These are phyloP conservation scores for Phoxinus phoxinus DNA, from an alignment of 2,113 vertebrate genomes.

Conservation along the genomic window DNA sequence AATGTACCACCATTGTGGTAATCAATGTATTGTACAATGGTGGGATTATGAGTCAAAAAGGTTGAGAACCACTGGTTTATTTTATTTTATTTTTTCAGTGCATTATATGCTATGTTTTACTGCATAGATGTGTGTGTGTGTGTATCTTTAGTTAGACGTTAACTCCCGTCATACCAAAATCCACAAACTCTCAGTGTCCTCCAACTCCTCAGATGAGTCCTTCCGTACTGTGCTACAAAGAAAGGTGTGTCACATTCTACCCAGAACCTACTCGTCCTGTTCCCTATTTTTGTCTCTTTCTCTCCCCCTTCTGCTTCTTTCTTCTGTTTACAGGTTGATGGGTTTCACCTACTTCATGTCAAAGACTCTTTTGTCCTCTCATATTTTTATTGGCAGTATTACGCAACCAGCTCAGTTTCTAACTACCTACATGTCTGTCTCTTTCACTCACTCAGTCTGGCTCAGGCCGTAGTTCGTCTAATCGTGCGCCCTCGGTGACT, in stretches of 20 bases:
- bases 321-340: conserved; percentile 7
- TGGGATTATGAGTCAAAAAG: background rate
- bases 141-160: conserved; percentile 66
- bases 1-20: too few relatives aligned
- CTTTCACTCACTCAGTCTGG: conserved; percentile 65
- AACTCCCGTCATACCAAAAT: conserved; percentile 71
- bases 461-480: conserved; percentile 61
- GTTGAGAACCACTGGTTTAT: conserved; percentile 7
- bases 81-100: background rate
- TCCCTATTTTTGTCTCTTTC: background rate
- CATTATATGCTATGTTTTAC: background rate
- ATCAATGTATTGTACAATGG: background rate
- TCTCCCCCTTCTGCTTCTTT: background rate
- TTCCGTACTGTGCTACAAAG: conserved; percentile 77
- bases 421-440: conserved; percentile 13
- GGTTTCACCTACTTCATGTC: conserved; percentile 8
- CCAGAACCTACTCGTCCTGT: conserved; percentile 19
- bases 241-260: conserved; percentile 68
- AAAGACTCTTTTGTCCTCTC: background rate
- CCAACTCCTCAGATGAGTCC: conserved; percentile 77
- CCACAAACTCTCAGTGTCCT: conserved; percentile 79
- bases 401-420: conserved; percentile 2
- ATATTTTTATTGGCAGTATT: background rate
- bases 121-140: conserved; percentile 29
- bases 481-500: conserved; percentile 72